These are phyloP conservation scores for Apamea epomidion DNA, from an alignment of 2,888 invertebrate species.

Conservation along the genomic window DNA sequence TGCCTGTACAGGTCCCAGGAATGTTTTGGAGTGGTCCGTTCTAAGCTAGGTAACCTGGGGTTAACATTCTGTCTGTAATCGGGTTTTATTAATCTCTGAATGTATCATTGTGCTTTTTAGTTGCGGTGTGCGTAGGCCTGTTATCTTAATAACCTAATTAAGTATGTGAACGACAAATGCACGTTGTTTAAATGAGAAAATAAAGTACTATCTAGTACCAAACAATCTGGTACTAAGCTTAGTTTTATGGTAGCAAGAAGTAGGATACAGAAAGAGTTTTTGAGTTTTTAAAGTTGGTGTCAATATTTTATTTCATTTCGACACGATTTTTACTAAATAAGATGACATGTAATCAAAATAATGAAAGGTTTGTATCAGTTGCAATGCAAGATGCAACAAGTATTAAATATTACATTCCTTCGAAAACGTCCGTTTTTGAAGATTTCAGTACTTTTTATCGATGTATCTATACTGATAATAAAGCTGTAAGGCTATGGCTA, in stretches of 20 bases:
- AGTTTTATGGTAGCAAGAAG: too few relatives aligned
- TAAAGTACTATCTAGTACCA: neutral
- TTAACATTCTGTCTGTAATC: slow-evolving; percentile 67
- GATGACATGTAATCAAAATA: too few relatives aligned
- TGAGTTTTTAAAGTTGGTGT: too few relatives aligned
- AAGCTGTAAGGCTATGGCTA: too few relatives aligned
- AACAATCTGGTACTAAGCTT: neutral
- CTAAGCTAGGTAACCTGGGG: slow-evolving; percentile 73
- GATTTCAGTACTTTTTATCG: neutral
- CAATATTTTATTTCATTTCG: too few relatives aligned
- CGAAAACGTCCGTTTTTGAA: neutral
- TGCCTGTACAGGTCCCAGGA: slow-evolving; percentile 83
- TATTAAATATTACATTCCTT: too few relatives aligned
- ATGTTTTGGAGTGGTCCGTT: slow-evolving; percentile 80
- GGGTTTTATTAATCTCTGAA: slow-evolving; percentile 56
- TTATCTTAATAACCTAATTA: slow-evolving; percentile 12
- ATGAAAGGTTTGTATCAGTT: too few relatives aligned
- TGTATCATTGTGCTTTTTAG: slow-evolving; percentile 46
- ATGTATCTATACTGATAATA: too few relatives aligned
- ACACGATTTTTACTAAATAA: too few relatives aligned
- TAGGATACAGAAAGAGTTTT: neutral
- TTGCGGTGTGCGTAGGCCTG: neutral
- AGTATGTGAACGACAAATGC: neutral
- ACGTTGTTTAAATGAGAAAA: neutral
- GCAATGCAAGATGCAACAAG: too few relatives aligned